Evolutionary conservation across 2,888 invertebrate genomes (phyloP).

Genomic region (Rhagonycha fulva): DNA sequence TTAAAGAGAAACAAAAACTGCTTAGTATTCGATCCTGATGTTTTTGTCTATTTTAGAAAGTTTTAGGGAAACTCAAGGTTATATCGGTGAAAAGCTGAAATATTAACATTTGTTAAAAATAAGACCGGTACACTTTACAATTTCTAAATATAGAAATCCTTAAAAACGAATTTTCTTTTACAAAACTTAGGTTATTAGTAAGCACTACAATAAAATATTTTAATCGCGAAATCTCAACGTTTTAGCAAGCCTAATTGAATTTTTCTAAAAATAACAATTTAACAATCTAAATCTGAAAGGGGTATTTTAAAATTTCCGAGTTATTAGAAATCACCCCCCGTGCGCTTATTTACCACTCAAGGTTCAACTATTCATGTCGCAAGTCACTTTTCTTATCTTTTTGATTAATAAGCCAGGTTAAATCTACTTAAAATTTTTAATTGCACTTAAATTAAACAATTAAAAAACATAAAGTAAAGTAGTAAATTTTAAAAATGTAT

Average conservation of each 20-base stretch:
- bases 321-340: neutral
- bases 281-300: neutral
- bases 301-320: neutral
- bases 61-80: neutral
- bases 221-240: neutral
- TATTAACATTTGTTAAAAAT: neutral
- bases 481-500: neutral
- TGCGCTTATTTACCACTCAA: neutral
- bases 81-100: neutral
- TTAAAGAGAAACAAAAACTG: neutral
- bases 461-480: neutral
- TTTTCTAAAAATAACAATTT: neutral
- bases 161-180: neutral
- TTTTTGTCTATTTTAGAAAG: neutral
- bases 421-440: neutral
- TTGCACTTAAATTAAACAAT: neutral
- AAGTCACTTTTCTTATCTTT: neutral
- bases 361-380: neutral
- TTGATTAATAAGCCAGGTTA: neutral
- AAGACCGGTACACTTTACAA: neutral
- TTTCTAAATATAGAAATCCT: neutral
- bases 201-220: neutral
- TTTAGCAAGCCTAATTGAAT: neutral
- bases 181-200: neutral
- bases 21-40: neutral